These are phyloP conservation scores for human DNA, from an alignment of 2,113 vertebrate species.

Conservation along the genomic window GRCh38 chr13:90485501-90486000, in stretches of 20 bases:
- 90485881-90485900: background rate
- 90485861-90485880: background rate
- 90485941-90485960: background rate
- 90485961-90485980: background rate
- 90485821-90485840: background rate
- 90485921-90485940: background rate
- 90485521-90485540: conserved; percentile 73
- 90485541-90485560: conserved; percentile 60
- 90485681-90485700: conserved; percentile 72
- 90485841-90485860: background rate
- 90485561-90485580: conserved; percentile 67
- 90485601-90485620: conserved; percentile 79
- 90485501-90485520: conserved; percentile 76
- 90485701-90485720: conserved; percentile 66
- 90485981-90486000: background rate
- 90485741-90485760: conserved; percentile 68
- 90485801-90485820: conserved; percentile 17
- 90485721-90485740: conserved; percentile 63
- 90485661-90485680: conserved; percentile 67
- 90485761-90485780: conserved; percentile 48
- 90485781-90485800: background rate
- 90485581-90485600: conserved; percentile 77
- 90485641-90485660: conserved; percentile 74
- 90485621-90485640: conserved; percentile 70
- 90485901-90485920: background rate